Conservation (phyloP, 2,888 invertebrate genomes). For the Dermolepida albohirtum region DNA sequence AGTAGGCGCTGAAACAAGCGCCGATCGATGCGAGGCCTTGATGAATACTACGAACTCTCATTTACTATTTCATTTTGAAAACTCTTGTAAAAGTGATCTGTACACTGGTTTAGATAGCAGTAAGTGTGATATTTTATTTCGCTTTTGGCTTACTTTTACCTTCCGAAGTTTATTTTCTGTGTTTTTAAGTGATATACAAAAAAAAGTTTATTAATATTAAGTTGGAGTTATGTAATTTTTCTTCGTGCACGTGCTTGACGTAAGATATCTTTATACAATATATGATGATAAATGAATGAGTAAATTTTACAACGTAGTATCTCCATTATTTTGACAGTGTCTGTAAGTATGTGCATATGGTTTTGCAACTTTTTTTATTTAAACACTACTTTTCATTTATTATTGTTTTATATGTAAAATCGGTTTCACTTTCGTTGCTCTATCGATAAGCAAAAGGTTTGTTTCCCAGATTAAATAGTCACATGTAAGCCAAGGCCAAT, state of each 20-base stretch:
- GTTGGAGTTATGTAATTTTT: too few species aligned
- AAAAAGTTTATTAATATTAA: not conserved
- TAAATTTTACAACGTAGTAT: too few species aligned
- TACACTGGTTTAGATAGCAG: slow-evolving; percentile 5
- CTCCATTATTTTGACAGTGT: too few species aligned
- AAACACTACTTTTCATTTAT: not conserved
- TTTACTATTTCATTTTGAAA: slow-evolving; percentile 44
- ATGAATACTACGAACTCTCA: slow-evolving; percentile 39
- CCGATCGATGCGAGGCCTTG: slow-evolving; percentile 49
- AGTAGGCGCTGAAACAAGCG: slow-evolving; percentile 49
- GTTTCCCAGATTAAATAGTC: slow-evolving; percentile 48
- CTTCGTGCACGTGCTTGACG: too few species aligned
- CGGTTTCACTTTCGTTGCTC: slow-evolving; percentile 40
- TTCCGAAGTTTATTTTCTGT: not conserved
- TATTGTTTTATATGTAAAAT: slow-evolving; percentile 19
- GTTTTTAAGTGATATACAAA: not conserved
- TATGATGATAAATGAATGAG: too few species aligned
- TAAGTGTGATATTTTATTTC: slow-evolving; percentile 25
- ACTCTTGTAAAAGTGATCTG: slow-evolving; percentile 46
- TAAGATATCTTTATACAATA: too few species aligned
- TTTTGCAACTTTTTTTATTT: too few species aligned
- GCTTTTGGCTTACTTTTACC: slow-evolving; percentile 1
- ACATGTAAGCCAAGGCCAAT: slow-evolving; percentile 57
- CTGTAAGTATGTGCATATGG: too few species aligned
- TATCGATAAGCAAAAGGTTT: slow-evolving; percentile 39